These are phyloP conservation scores for Astyanax mexicanus DNA, from an alignment of 2,797 vertebrate species.

Conservation along the genomic window DNA sequence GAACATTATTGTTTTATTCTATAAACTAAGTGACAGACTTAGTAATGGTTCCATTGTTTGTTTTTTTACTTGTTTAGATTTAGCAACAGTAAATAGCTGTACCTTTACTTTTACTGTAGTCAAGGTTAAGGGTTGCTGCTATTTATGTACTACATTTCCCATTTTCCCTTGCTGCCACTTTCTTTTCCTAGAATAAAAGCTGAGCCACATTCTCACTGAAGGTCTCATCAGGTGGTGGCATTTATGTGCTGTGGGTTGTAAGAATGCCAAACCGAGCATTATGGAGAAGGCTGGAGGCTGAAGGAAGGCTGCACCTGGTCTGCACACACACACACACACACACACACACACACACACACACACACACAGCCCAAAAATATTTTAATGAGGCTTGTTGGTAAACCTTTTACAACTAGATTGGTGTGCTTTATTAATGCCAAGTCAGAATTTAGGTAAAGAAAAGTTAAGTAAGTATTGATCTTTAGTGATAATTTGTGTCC, in stretches of 20 bases:
- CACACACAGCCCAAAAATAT: background rate
- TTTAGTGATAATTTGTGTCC: background rate
- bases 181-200: conserved; percentile 12
- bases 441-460: background rate
- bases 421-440: background rate
- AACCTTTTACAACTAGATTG: background rate
- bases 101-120: too few relatives aligned
- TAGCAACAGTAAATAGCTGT: too few relatives aligned
- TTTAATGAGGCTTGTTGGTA: background rate
- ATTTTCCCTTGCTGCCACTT: background rate
- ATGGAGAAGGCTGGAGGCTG: background rate
- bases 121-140: background rate
- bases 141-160: background rate
- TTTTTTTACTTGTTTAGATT: too few relatives aligned
- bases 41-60: too few relatives aligned
- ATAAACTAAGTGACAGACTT: too few relatives aligned
- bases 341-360: too few relatives aligned
- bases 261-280: background rate
- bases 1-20: too few relatives aligned
- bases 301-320: background rate
- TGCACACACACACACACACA: too few relatives aligned
- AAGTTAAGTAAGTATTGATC: conserved; percentile 6
- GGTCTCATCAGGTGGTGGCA: conserved; percentile 4
- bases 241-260: background rate
- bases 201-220: background rate